These are phyloP conservation scores for Dufourea novaeangliae DNA, from an alignment of 1,140 invertebrate genomes.

Conservation along the genomic window DNA sequence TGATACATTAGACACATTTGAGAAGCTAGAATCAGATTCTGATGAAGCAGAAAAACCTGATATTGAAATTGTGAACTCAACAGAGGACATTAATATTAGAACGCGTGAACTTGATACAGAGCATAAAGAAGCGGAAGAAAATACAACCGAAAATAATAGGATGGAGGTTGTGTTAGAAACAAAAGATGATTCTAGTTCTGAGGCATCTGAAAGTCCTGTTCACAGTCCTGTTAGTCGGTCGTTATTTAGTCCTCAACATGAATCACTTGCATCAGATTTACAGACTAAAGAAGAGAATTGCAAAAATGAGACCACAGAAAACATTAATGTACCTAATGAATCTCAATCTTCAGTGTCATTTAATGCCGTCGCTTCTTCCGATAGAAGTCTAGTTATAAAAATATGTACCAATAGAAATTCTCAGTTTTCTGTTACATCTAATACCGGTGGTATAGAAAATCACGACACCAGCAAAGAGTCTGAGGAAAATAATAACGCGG, in stretches of 20 bases:
- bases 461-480: conserved; percentile 64
- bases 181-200: conserved; percentile 36
- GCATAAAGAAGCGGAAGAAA: conserved; percentile 23
- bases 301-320: conserved; percentile 37
- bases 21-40: conserved; percentile 21
- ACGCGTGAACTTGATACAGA: conserved; percentile 26
- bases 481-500: conserved; percentile 76
- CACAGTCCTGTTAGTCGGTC: conserved; percentile 57
- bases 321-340: conserved; percentile 52
- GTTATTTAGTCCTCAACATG: conserved; percentile 66
- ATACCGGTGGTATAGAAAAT: conserved; percentile 46
- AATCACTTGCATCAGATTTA: conserved; percentile 40
- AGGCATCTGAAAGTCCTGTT: conserved; percentile 55
- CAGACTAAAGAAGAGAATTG: conserved; percentile 42
- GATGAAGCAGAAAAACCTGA: conserved; percentile 22
- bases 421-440: conserved; percentile 73
- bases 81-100: background rate
- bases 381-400: conserved; percentile 79
- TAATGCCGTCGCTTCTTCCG: conserved; percentile 70
- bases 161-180: conserved; percentile 11
- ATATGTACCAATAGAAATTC: conserved; percentile 79
- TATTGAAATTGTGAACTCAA: background rate
- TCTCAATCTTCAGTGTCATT: conserved; percentile 65
- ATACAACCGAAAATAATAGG: background rate
- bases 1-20: background rate